Evolutionary conservation across 1,140 invertebrate species (phyloP).

Genomic region (Drosophila lini): DNA sequence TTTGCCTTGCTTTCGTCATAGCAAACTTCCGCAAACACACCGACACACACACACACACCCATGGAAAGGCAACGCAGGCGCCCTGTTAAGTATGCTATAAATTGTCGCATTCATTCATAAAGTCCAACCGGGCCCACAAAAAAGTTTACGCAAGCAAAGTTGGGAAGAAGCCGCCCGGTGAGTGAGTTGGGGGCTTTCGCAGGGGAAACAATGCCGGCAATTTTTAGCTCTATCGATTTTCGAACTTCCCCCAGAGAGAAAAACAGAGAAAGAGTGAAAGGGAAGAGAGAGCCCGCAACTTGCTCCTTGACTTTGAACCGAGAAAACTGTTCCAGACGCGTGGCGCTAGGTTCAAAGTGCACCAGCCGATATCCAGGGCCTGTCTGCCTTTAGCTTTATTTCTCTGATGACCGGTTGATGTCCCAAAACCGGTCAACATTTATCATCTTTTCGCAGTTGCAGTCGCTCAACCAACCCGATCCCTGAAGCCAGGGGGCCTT

Average conservation of each 20-base stretch:
- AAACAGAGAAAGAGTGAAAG: constrained; percentile 6
- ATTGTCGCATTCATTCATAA: constrained; percentile 73
- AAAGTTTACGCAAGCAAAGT: constrained; percentile 62
- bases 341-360: constrained; percentile 38
- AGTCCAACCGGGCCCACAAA: constrained; percentile 47
- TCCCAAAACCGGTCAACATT: constrained; percentile 67
- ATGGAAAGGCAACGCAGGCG: constrained; percentile 58
- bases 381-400: neutral
- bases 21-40: constrained; percentile 42
- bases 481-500: neutral
- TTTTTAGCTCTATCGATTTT: constrained; percentile 83
- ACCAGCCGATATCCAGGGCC: constrained; percentile 14
- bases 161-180: neutral
- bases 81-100: constrained; percentile 74
- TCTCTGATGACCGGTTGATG: constrained; percentile 21
- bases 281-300: neutral
- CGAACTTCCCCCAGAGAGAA: constrained; percentile 9
- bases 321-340: constrained; percentile 6
- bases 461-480: constrained; percentile 67
- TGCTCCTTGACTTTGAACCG: constrained; percentile 52
- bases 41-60: constrained; percentile 17
- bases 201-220: constrained; percentile 49
- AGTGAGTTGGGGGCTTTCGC: neutral
- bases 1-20: constrained; percentile 72
- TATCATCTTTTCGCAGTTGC: constrained; percentile 45